Base-by-base conservation (phyloP, 1,140 invertebrate species). In the Homalodisca vitripennis region DNA sequence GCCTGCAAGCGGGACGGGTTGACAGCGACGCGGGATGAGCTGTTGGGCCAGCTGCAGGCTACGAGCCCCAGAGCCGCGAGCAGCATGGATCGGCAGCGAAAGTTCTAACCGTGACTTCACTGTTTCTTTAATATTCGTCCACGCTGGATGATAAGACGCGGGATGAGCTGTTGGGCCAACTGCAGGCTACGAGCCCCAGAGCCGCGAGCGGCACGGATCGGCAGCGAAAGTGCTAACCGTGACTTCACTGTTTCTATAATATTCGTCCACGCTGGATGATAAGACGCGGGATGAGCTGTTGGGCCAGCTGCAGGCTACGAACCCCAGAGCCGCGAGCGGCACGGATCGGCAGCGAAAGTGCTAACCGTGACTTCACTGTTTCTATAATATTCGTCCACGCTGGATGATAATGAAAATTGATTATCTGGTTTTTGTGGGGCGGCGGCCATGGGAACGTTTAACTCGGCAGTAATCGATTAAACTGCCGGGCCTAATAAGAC, bases 361-460 rank as follows among this genome's bases (percentile, higher is more conserved):
- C 34, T 41, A 17, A 41, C 34, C 34, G 34, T 41, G 34, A 41
- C 34, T 41, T 17, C 34, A 17, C 34, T 41, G 34, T 41, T 41
- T 6, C 17, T 41, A 41, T 41, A 41, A 41, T 17, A 51, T 20
- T 51, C 48, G 48, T 51, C 48, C 55, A 27, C 55, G 22, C 6
- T 10, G 2, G 55, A 60, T 27, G 55, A 60, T 60, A 30, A 60
- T 60, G 55, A 27, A 27, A 60, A 60, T 60, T 60, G 55, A 60
- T 60, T 60, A 60, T 29, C 55, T 51, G 55, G 24, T 60, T 14
- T 60, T 60, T 60, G 55, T 60, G 10, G 55, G 14, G 24, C 62
- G 30, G 12, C 26, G 26, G 30, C 62, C 62, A 64, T 64, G 62
- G 62, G 62, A 64, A 64, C 62, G 62, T 64, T 64, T 64, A 64